Conservation (phyloP, 2,797 vertebrate genomes). For the Accipiter badius region DNA sequence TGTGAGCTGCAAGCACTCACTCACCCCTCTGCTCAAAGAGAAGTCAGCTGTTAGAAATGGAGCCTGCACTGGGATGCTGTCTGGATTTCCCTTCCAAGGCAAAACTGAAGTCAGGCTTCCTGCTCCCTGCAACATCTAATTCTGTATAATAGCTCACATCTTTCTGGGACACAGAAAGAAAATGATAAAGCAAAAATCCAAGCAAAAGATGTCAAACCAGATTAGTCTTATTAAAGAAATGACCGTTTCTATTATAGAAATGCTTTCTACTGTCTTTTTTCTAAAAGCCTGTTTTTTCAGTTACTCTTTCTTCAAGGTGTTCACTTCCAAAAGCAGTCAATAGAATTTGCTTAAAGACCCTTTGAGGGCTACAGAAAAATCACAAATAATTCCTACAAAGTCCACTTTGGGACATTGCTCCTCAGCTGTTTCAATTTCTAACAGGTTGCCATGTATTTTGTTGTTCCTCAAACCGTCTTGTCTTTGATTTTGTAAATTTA, state of each 20-base stretch:
- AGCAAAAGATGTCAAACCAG: neutral
- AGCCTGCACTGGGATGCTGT: neutral
- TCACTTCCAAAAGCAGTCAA: neutral
- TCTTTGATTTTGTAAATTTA: neutral
- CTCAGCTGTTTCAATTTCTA: neutral
- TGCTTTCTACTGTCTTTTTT: neutral
- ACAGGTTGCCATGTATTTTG: neutral
- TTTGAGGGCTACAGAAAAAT: neutral
- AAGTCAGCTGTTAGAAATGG: neutral
- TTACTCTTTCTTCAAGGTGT: neutral
- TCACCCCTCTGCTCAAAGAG: neutral
- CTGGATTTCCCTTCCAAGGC: neutral
- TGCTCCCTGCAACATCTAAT: neutral
- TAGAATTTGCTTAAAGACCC: neutral
- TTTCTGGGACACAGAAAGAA: neutral
- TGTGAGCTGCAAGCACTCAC: neutral
- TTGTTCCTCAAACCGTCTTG: neutral
- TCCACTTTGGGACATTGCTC: neutral
- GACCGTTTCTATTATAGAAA: neutral
- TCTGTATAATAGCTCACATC: neutral
- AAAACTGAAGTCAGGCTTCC: neutral
- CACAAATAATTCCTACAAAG: neutral
- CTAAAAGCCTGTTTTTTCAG: neutral
- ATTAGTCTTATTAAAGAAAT: neutral
- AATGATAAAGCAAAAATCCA: neutral